Evolutionary conservation across 2,113 vertebrate species (phyloP).

Genomic region (Phainopepla nitens): DNA sequence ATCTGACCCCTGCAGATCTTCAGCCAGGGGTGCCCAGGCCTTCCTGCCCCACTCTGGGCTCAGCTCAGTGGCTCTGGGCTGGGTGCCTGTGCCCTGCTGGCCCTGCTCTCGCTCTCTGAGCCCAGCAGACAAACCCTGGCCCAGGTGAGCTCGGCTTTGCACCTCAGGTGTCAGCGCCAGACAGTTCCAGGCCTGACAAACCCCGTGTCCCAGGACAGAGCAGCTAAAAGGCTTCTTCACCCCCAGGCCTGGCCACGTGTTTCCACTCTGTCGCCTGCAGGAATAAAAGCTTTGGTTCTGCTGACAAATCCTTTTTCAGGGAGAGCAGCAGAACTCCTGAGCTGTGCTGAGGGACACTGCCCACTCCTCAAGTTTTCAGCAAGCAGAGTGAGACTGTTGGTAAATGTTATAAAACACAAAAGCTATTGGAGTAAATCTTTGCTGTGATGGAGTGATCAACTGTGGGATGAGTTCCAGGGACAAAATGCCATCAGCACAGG

Average conservation of each 20-base stretch:
- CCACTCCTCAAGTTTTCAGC: neutral
- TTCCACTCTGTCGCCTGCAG: neutral
- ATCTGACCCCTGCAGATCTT: neutral
- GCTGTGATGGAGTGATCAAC: neutral
- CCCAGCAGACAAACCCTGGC: neutral
- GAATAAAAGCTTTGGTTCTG: neutral
- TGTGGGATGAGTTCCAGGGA: neutral
- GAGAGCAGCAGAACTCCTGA: neutral
- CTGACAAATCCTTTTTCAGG: neutral
- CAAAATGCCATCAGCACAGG: neutral
- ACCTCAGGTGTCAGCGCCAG: neutral
- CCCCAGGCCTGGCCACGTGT: neutral
- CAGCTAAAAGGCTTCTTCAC: neutral
- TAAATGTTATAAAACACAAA: neutral
- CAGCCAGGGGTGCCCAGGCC: neutral
- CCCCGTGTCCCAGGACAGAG: neutral
- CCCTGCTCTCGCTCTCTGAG: neutral
- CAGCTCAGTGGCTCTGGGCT: neutral
- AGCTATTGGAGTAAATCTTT: neutral
- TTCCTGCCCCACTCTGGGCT: rapidly evolving
- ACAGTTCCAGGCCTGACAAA: neutral
- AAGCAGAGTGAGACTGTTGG: neutral
- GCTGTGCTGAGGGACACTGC: neutral
- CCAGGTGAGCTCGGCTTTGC: neutral
- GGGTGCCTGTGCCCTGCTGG: neutral